phyloP scores from a whole-genome alignment of 2,797 vertebrate genomes.

The Coracias cyanogaster region DNA sequence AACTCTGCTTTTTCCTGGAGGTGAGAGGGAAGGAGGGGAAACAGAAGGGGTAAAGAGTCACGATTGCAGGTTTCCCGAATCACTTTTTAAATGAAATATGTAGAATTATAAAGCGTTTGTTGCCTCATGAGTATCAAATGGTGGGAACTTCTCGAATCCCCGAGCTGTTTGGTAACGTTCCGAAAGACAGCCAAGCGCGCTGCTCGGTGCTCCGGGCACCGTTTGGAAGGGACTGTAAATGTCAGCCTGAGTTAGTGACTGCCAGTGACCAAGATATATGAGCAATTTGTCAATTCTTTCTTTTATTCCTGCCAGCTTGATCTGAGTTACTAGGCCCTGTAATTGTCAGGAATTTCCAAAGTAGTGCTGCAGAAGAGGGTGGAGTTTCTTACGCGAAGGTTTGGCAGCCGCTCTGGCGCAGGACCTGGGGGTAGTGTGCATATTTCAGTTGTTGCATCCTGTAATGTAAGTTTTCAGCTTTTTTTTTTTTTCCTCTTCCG shows the following conservation, averaged over 20 bases:
- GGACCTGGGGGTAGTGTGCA: neutral
- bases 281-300: neutral
- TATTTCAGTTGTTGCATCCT: slow-evolving; percentile 43
- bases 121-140: slow-evolving; percentile 21
- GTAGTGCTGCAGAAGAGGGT: slow-evolving; percentile 42
- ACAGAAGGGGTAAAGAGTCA: neutral
- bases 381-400: slow-evolving; percentile 20
- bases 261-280: neutral
- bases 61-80: neutral
- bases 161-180: neutral
- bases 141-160: slow-evolving; percentile 4
- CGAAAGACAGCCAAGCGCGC: neutral
- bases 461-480: slow-evolving; percentile 9
- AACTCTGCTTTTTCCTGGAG: slow-evolving; percentile 42
- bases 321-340: slow-evolving; percentile 7
- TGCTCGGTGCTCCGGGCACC: neutral
- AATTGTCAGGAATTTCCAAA: slow-evolving; percentile 43
- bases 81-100: slow-evolving; percentile 26
- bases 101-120: slow-evolving; percentile 28
- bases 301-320: neutral
- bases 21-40: neutral
- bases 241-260: neutral
- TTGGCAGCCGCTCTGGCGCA: neutral
- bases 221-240: neutral
- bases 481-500: neutral